Percentiles rank a stretch among this genome's conserved stretches.
phyloP scores from a whole-genome alignment of 2,113 vertebrate genomes.

The Calonectris borealis region DNA sequence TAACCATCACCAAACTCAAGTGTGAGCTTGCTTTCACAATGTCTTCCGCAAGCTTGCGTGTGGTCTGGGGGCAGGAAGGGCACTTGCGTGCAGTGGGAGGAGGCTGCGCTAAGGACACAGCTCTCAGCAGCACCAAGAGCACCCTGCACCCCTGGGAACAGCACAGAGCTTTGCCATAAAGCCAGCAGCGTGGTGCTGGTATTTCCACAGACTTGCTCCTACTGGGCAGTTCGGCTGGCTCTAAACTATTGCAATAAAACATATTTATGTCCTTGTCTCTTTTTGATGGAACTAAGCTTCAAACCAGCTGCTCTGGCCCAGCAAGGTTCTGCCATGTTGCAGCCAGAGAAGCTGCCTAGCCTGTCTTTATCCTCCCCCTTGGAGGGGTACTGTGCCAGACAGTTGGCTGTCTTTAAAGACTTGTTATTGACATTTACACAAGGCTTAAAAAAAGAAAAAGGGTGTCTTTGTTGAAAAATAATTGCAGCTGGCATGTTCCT shows the following conservation, averaged over 20 bases:
- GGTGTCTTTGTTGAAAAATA: constrained; percentile 41
- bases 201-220: not conserved
- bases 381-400: not conserved
- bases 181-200: not conserved
- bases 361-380: constrained; percentile 6
- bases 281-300: not conserved
- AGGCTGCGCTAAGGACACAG: not conserved
- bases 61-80: not conserved
- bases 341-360: not conserved
- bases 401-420: not conserved
- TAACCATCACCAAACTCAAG: not conserved
- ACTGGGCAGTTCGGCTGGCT: not conserved
- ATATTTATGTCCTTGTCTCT: not conserved
- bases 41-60: not conserved
- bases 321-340: not conserved
- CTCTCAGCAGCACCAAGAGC: not conserved
- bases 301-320: not conserved
- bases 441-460: constrained; percentile 1
- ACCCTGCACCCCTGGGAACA: not conserved
- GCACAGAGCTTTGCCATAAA: not conserved
- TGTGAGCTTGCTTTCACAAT: not conserved
- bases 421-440: constrained; percentile 28
- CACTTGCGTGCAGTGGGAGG: not conserved
- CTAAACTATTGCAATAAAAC: not conserved
- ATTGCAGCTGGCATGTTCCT: constrained; percentile 21